Evolutionary conservation across 2,797 vertebrate genomes (phyloP).

Genomic region (Mormyrus proboscirostris): DNA sequence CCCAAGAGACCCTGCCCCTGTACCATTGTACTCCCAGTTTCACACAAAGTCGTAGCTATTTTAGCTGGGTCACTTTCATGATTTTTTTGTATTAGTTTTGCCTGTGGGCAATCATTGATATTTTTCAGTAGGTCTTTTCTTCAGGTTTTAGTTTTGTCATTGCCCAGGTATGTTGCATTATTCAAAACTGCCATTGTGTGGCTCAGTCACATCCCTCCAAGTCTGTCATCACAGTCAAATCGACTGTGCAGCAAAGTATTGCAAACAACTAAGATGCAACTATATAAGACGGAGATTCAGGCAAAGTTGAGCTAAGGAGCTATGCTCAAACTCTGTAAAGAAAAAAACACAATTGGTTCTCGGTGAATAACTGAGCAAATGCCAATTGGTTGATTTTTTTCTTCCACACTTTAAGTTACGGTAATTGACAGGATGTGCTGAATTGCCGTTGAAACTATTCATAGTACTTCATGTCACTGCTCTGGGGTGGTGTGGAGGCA

Average conservation of each 20-base stretch:
- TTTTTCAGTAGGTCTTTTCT: neutral
- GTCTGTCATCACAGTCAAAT: neutral
- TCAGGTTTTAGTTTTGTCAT: neutral
- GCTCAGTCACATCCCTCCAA: neutral
- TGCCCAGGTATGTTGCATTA: neutral
- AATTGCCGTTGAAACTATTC: constrained; percentile 8
- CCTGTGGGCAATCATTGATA: neutral
- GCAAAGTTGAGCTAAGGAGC: neutral
- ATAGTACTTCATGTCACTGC: neutral
- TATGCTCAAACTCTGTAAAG: neutral
- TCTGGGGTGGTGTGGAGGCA: neutral
- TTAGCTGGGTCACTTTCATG: neutral
- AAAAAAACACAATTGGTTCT: neutral
- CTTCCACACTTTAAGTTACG: neutral
- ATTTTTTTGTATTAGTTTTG: neutral
- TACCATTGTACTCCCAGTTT: neutral
- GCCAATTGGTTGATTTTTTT: neutral
- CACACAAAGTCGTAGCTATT: neutral
- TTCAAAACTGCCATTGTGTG: neutral
- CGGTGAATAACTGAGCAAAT: neutral
- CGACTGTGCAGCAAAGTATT: neutral
- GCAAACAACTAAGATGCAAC: neutral
- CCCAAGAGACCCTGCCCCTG: neutral
- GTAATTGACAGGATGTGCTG: neutral
- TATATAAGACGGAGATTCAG: neutral